These are phyloP conservation scores for Arctopsyche grandis DNA, from an alignment of 1,140 invertebrate genomes.

Conservation along the genomic window DNA sequence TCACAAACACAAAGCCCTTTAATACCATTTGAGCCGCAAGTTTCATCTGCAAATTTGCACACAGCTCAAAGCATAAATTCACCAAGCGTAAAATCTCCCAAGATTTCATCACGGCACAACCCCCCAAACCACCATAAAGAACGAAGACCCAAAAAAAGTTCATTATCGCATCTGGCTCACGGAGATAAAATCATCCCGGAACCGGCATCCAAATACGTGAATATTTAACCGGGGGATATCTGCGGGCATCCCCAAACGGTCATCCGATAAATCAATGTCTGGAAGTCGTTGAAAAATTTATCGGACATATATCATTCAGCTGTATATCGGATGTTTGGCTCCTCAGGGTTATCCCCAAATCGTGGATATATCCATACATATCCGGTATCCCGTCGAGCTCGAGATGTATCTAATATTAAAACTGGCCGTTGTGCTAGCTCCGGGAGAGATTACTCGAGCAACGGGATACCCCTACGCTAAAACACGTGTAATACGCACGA, in stretches of 20 bases:
- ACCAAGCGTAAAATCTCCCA: no score
- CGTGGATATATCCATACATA: background rate
- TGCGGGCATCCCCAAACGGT: background rate
- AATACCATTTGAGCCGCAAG: no score
- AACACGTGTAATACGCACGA: no score
- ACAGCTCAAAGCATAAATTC: no score
- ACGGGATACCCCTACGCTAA: background rate
- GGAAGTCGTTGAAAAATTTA: constrained; percentile 46
- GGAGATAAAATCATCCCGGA: no score
- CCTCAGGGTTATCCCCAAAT: background rate
- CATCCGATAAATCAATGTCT: constrained; percentile 47
- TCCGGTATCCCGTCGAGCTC: background rate
- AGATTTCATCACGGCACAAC: no score
- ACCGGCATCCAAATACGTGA: background rate
- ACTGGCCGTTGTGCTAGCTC: constrained; percentile 1
- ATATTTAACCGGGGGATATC: constrained; percentile 8
- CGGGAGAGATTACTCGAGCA: background rate
- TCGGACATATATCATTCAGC: constrained; percentile 44
- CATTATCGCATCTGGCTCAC: no score
- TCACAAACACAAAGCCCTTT: no score
- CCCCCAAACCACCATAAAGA: no score
- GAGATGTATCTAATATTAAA: constrained; percentile 10
- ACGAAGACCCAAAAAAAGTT: no score
- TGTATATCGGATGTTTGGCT: background rate
- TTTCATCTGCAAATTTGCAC: no score